Conservation (phyloP, 2,888 invertebrate genomes). For the Ganaspis brasiliensis region DNA sequence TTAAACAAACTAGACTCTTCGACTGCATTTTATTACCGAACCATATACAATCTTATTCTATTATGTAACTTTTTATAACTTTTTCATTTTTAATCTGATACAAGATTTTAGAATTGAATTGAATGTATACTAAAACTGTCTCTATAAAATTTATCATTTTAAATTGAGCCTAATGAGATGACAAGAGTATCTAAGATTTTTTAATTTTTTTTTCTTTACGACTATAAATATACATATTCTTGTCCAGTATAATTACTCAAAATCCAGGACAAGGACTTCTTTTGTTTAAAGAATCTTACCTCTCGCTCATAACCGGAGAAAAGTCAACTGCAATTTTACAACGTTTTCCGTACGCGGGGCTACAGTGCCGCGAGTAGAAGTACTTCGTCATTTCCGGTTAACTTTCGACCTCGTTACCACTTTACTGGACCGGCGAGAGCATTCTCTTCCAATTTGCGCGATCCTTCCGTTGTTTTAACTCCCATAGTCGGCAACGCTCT, state of each 20-base stretch:
- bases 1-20: not conserved
- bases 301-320: constrained; percentile 49
- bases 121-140: no score
- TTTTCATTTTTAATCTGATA: no score
- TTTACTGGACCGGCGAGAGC: constrained; percentile 42
- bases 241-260: constrained; percentile 48
- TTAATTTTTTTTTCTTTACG: constrained; percentile 28
- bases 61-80: no score
- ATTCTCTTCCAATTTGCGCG: constrained; percentile 39
- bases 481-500: constrained; percentile 8
- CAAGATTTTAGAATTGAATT: no score
- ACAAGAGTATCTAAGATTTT: not conserved
- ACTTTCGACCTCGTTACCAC: constrained; percentile 60
- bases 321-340: constrained; percentile 55
- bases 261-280: constrained; percentile 56
- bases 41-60: no score
- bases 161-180: no score
- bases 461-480: constrained; percentile 42
- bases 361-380: constrained; percentile 30
- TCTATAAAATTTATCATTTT: no score
- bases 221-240: constrained; percentile 23
- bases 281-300: constrained; percentile 51
- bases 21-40: no score
- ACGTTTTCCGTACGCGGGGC: constrained; percentile 11
- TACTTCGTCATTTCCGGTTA: constrained; percentile 53